A percentile compares a stretch with the other conserved stretches of the same genome.
Evolutionary conservation across 2,113 vertebrate species (phyloP).

Genomic region (Mormyrus iriodes): DNA sequence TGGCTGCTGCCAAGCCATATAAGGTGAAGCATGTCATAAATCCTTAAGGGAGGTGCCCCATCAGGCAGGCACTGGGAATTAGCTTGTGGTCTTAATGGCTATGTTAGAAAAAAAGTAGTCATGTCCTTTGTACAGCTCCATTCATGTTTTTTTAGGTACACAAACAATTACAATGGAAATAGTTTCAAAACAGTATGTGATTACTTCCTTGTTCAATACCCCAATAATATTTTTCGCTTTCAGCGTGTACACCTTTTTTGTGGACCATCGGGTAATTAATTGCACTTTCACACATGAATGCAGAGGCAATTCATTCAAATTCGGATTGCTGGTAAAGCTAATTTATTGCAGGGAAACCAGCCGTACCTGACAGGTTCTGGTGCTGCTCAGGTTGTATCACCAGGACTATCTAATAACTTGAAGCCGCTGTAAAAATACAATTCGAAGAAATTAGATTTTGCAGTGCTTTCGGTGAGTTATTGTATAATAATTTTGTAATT

Average conservation of each 20-base stretch:
- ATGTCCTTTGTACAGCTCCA: neutral
- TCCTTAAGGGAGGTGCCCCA: neutral
- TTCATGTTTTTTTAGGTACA: neutral
- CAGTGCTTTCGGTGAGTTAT: neutral
- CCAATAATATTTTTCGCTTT: neutral
- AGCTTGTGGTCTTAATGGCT: neutral
- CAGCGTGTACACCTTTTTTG: neutral
- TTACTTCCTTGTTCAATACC: neutral
- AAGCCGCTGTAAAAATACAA: neutral
- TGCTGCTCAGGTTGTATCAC: neutral
- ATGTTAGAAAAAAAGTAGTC: neutral
- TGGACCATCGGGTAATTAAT: neutral
- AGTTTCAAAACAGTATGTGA: neutral
- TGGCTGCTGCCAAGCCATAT: neutral
- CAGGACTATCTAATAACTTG: neutral
- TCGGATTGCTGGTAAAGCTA: neutral
- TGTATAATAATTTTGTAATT: neutral
- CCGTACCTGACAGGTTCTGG: neutral
- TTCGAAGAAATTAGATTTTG: neutral
- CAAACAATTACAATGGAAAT: neutral
- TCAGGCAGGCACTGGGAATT: neutral
- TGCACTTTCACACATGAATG: neutral
- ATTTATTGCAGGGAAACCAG: neutral
- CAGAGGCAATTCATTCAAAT: constrained; percentile 8
- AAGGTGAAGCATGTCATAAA: neutral